Evolutionary conservation across 2,888 invertebrate genomes (phyloP).

Genomic region (Rhagonycha lutea): DNA sequence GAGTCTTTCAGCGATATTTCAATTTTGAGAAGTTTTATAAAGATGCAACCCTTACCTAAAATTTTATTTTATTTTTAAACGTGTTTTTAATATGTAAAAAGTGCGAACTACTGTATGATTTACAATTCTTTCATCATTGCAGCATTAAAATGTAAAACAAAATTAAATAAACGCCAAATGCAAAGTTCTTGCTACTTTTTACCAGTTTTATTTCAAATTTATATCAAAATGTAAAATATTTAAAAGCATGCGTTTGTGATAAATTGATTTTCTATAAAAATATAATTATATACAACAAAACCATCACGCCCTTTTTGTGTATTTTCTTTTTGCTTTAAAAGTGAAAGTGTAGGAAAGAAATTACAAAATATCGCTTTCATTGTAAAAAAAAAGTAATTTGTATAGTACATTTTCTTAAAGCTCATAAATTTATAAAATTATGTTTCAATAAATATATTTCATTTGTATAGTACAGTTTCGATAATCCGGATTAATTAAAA

Average conservation of each 20-base stretch:
- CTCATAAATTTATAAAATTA: no score
- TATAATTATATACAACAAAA: not conserved
- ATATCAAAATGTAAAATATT: not conserved
- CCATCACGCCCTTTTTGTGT: not conserved
- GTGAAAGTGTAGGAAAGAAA: not conserved
- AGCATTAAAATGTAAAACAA: not conserved
- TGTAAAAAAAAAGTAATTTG: not conserved
- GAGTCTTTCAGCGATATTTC: constrained; percentile 9
- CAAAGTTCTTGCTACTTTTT: not conserved
- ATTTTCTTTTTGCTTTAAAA: not conserved
- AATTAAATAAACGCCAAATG: not conserved
- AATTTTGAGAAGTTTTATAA: constrained; percentile 9
- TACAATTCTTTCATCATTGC: not conserved
- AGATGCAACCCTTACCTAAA: constrained; percentile 8
- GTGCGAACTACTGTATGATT: not conserved
- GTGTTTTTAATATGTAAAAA: not conserved
- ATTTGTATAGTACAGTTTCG: no score
- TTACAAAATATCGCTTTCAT: not conserved
- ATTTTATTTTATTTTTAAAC: not conserved
- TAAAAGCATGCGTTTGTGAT: not conserved
- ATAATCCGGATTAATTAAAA: no score
- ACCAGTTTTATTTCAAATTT: not conserved
- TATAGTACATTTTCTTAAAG: no score
- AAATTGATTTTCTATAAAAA: not conserved
- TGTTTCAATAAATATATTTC: no score